phyloP scores from a whole-genome alignment of 2,888 invertebrate species.

The Rosalia funebris region DNA sequence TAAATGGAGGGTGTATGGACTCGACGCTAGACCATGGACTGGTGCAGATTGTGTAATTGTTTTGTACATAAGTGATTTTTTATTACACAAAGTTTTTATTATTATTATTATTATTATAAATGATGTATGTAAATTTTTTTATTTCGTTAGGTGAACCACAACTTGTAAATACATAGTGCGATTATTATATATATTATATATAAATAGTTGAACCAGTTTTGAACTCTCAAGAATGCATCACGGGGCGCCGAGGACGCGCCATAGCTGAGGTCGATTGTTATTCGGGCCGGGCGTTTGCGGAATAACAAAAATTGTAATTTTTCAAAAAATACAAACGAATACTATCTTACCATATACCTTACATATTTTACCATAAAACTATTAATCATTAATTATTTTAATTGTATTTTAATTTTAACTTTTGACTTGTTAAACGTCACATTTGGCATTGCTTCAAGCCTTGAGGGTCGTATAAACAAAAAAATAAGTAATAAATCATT shows the following conservation, averaged over 20 bases:
- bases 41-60: constrained; percentile 49
- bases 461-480: no score
- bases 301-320: no score
- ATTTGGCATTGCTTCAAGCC: no score
- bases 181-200: constrained; percentile 39
- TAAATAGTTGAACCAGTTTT: constrained; percentile 41
- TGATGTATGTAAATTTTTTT: constrained; percentile 53
- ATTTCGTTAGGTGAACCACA: constrained; percentile 39
- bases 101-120: constrained; percentile 50
- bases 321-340: no score
- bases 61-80: constrained; percentile 64
- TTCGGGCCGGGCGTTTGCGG: neutral
- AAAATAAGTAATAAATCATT: no score
- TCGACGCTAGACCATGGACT: constrained; percentile 35
- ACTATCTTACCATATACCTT: no score
- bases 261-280: constrained; percentile 13
- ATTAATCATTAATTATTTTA: no score
- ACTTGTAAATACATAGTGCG: constrained; percentile 54
- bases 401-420: no score
- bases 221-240: constrained; percentile 45
- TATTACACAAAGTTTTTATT: constrained; percentile 57
- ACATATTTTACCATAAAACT: no score
- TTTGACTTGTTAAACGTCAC: no score
- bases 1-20: constrained; percentile 20
- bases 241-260: constrained; percentile 25